phyloP scores from a whole-genome alignment of 2,797 vertebrate species.

The Potorous gilbertii region DNA sequence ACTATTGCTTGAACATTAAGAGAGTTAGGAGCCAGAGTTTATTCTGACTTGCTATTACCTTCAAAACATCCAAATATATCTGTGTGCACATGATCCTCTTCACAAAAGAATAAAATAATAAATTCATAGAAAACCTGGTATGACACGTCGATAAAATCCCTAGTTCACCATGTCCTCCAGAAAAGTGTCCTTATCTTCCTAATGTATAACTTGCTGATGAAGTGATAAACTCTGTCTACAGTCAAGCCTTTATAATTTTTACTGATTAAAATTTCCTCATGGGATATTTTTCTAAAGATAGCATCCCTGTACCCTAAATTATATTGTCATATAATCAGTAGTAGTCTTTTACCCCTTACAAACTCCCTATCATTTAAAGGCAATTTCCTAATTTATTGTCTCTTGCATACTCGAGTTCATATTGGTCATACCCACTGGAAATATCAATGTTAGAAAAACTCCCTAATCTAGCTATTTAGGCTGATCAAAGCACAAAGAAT shows the following conservation, averaged over 20 bases:
- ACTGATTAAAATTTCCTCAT: background rate
- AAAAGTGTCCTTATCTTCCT: background rate
- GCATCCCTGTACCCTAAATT: too few relatives aligned
- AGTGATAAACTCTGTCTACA: too few relatives aligned
- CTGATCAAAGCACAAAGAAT: background rate
- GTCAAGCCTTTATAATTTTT: background rate
- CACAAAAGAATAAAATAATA: background rate
- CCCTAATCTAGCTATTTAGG: background rate
- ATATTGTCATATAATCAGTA: too few relatives aligned
- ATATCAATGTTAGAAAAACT: background rate
- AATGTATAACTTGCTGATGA: background rate
- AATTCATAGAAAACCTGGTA: background rate
- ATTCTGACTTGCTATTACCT: background rate
- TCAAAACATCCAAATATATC: background rate
- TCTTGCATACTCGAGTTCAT: background rate
- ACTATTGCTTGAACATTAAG: background rate
- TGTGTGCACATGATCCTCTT: background rate
- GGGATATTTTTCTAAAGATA: background rate
- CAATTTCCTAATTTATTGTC: background rate
- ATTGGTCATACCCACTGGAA: background rate
- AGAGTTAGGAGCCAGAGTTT: too few relatives aligned
- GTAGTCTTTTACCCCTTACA: too few relatives aligned
- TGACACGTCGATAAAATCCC: background rate
- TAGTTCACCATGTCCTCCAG: background rate
- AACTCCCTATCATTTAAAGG: background rate